A percentile compares a stretch with the other conserved stretches of the same genome.
These are phyloP conservation scores for Mus spretus DNA, from an alignment of 2,797 vertebrate species.

Conservation along the genomic window DNA sequence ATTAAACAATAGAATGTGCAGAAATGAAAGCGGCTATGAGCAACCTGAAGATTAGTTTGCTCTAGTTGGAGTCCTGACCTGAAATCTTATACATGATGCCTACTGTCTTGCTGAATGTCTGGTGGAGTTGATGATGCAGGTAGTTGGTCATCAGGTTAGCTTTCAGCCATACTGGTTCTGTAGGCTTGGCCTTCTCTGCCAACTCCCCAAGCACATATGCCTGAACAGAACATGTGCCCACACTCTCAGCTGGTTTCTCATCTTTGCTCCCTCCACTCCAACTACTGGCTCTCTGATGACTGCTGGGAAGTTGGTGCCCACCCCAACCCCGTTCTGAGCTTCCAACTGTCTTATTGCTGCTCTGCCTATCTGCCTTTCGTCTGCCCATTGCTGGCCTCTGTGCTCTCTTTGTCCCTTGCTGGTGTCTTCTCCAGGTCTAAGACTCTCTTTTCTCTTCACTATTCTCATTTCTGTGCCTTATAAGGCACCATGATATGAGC, in stretches of 20 bases:
- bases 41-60: background rate
- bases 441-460: background rate
- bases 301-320: background rate
- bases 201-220: background rate
- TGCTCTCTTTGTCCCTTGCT: background rate
- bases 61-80: background rate
- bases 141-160: background rate
- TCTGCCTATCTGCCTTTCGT: background rate
- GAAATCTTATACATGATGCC: background rate
- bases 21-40: background rate
- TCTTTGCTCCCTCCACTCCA: background rate
- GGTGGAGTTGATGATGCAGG: background rate
- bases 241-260: background rate
- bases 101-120: background rate
- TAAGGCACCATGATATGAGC: background rate
- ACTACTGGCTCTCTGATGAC: background rate
- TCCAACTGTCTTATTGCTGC: background rate
- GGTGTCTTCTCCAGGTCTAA: background rate
- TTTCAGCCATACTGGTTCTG: constrained; percentile 3
- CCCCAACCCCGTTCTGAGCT: background rate
- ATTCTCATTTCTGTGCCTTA: background rate
- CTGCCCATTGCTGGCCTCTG: background rate
- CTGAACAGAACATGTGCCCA: background rate
- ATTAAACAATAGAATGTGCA: constrained; percentile 43
- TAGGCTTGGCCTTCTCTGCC: background rate